Evolutionary conservation across 2,797 vertebrate species (phyloP).

Genomic region (Leptoclinus maculatus): DNA sequence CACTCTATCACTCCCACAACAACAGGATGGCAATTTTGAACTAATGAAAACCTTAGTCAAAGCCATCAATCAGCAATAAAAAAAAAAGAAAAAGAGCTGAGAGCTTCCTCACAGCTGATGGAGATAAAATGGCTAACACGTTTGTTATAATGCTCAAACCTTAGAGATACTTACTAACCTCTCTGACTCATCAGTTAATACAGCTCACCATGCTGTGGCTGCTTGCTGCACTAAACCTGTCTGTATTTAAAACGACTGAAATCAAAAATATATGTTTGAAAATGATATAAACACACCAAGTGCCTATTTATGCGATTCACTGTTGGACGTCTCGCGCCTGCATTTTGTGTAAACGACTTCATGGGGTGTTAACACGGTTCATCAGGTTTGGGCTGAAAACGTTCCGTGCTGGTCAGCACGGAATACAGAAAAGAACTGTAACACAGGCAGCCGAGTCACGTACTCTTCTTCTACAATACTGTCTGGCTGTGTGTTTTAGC

Average conservation of each 20-base stretch:
- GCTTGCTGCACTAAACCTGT: not conserved
- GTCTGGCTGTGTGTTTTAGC: conserved; percentile 18
- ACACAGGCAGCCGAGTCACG: not conserved
- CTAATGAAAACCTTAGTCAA: conserved; percentile 29
- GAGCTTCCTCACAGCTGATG: not conserved
- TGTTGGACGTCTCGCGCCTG: not conserved
- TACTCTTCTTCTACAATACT: not conserved
- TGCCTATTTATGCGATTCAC: not conserved
- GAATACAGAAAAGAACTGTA: conserved; percentile 1
- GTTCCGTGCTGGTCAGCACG: not conserved
- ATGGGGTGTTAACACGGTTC: not conserved
- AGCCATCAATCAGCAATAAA: conserved; percentile 2
- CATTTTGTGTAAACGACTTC: conserved; percentile 9
- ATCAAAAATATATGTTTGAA: not conserved
- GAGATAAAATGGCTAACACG: not conserved
- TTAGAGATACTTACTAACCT: not conserved
- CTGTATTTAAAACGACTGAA: not conserved
- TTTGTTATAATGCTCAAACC: not conserved
- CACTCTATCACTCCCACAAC: conserved; percentile 26
- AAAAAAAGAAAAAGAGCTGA: not conserved
- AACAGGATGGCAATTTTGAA: conserved; percentile 33
- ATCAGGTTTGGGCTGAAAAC: conserved; percentile 1
- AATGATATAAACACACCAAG: not conserved
- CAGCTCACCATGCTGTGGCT: not conserved
- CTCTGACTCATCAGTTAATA: not conserved